Evolutionary conservation across 2,888 invertebrate species (phyloP).

Genomic region (Eristalis intricaria): DNA sequence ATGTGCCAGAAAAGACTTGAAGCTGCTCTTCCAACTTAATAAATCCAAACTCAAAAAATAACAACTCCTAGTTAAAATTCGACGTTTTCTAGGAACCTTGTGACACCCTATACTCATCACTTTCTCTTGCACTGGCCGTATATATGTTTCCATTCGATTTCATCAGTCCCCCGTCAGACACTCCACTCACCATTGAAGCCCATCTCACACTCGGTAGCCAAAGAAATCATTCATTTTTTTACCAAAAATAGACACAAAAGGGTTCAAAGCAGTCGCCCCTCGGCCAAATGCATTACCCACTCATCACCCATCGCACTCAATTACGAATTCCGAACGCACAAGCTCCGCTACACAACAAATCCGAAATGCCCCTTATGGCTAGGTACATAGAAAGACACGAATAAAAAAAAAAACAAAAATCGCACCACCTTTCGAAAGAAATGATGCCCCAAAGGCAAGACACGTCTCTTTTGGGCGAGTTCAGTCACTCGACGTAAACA

Average conservation of each 20-base stretch:
- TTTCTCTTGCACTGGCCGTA: no score
- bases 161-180: background rate
- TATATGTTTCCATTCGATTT: background rate
- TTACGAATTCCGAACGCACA: constrained; percentile 42
- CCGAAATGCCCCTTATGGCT: constrained; percentile 26
- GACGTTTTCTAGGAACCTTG: no score
- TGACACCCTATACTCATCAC: no score
- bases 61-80: no score
- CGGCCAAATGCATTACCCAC: constrained; percentile 8
- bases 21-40: no score
- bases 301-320: constrained; percentile 13
- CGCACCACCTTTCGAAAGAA: constrained; percentile 32
- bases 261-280: constrained; percentile 3
- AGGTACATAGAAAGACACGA: constrained; percentile 19
- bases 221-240: constrained; percentile 5
- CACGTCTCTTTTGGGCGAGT: constrained; percentile 43
- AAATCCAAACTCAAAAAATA: no score
- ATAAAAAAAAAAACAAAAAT: background rate
- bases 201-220: constrained; percentile 1
- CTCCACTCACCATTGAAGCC: background rate
- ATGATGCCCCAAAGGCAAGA: constrained; percentile 45
- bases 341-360: constrained; percentile 10
- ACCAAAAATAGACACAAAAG: constrained; percentile 1
- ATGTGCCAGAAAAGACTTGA: no score
- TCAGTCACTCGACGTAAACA: constrained; percentile 57